phyloP scores from a whole-genome alignment of 1,140 invertebrate genomes.

The Papilio machaon region DNA sequence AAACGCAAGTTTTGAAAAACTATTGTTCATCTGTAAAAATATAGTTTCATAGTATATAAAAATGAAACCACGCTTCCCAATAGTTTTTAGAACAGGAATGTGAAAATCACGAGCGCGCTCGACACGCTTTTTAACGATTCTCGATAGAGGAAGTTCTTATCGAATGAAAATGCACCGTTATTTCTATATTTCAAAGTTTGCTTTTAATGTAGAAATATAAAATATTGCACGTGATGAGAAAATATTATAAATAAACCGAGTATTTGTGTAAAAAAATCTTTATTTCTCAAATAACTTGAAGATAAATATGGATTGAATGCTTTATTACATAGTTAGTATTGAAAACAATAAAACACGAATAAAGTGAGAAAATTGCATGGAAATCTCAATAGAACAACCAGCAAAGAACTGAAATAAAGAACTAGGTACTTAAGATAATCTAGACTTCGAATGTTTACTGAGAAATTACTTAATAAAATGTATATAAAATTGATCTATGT shows the following conservation, averaged over 20 bases:
- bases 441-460: too few relatives aligned
- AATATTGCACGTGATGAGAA: neutral
- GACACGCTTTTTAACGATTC: conserved; percentile 31
- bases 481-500: too few relatives aligned
- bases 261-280: neutral
- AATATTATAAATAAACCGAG: neutral
- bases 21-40: conserved; percentile 8
- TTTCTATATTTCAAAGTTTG: conserved; percentile 33
- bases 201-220: conserved; percentile 23
- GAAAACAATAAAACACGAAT: too few relatives aligned
- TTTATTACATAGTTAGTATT: too few relatives aligned
- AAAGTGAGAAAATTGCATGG: too few relatives aligned
- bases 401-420: too few relatives aligned
- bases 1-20: neutral
- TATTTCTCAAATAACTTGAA: too few relatives aligned
- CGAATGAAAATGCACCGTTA: conserved; percentile 21
- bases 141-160: conserved; percentile 33
- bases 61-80: neutral
- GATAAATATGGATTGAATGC: too few relatives aligned
- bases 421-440: too few relatives aligned
- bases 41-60: neutral
- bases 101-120: conserved; percentile 29
- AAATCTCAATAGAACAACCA: too few relatives aligned
- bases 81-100: conserved; percentile 33
- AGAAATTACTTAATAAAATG: too few relatives aligned